Percentiles rank a stretch among this genome's conserved stretches.
Conservation (phyloP, 2,888 invertebrate genomes). For the Pogonocherus hispidulus region DNA sequence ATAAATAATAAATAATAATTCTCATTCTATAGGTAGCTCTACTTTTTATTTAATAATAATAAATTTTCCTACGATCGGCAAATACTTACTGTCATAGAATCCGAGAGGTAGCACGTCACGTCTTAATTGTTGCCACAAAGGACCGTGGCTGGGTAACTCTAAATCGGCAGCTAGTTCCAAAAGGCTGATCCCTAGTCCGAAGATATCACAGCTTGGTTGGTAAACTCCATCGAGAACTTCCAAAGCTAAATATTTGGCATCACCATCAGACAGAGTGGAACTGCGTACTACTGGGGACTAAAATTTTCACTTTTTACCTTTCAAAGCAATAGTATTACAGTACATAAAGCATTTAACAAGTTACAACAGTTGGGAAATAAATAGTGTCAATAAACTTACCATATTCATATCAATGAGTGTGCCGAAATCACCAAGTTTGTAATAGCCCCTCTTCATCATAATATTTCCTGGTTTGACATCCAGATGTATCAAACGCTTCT, state of each 20-base stretch:
- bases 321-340: background rate
- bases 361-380: no score
- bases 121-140: constrained; percentile 74
- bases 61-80: background rate
- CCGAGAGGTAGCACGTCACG: constrained; percentile 47
- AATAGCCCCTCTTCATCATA: constrained; percentile 76
- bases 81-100: constrained; percentile 52
- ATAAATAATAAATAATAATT: background rate
- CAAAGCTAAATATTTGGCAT: constrained; percentile 81
- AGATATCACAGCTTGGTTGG: constrained; percentile 81
- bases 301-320: constrained; percentile 24
- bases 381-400: constrained; percentile 59
- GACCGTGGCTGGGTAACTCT: constrained; percentile 78
- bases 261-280: constrained; percentile 76
- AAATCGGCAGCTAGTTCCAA: constrained; percentile 80
- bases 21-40: no score
- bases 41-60: background rate
- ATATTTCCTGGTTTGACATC: constrained; percentile 87
- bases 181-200: constrained; percentile 81
- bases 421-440: constrained; percentile 84
- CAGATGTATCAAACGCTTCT: constrained; percentile 77
- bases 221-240: constrained; percentile 77
- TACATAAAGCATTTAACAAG: no score
- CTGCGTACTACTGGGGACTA: constrained; percentile 46
- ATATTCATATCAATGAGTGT: constrained; percentile 76